A percentile compares a stretch with the other conserved stretches of the same genome.
Evolutionary conservation across 2,113 vertebrate species (phyloP).

Genomic region (Pelmatolapia mariae): DNA sequence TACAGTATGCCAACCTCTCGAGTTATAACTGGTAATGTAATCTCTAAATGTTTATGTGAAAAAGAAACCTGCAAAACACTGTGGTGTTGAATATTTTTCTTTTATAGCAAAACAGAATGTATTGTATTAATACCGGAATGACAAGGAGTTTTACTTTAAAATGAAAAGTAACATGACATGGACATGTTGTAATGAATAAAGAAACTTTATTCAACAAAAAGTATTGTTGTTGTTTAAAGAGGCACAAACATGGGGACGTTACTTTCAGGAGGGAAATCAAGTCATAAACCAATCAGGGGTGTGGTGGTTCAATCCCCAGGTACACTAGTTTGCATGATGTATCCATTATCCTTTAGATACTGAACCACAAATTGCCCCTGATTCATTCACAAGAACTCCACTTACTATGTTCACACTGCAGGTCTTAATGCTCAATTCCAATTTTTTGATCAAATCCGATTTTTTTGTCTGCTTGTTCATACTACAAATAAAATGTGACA

Average conservation of each 20-base stretch:
- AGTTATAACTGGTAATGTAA: background rate
- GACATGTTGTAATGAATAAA: background rate
- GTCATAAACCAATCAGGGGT: background rate
- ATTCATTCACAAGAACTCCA: background rate
- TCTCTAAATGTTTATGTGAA: background rate
- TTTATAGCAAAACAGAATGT: background rate
- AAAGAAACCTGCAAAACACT: background rate
- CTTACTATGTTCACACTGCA: background rate
- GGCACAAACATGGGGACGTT: background rate
- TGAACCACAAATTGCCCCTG: background rate
- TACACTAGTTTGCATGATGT: background rate
- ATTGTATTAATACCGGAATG: background rate
- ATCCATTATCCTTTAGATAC: background rate
- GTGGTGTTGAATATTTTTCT: background rate
- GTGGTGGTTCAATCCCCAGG: background rate
- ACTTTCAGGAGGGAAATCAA: background rate
- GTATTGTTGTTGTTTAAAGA: background rate
- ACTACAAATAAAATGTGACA: too few species aligned
- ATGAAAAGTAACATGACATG: background rate
- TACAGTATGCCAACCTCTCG: background rate
- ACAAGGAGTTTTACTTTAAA: background rate
- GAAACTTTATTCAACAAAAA: background rate
- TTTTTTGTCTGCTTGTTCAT: background rate
- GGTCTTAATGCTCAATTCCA: background rate
- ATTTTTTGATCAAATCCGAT: background rate